Base-by-base conservation (phyloP, 2,888 invertebrate genomes). In the Acleris sparsana region DNA sequence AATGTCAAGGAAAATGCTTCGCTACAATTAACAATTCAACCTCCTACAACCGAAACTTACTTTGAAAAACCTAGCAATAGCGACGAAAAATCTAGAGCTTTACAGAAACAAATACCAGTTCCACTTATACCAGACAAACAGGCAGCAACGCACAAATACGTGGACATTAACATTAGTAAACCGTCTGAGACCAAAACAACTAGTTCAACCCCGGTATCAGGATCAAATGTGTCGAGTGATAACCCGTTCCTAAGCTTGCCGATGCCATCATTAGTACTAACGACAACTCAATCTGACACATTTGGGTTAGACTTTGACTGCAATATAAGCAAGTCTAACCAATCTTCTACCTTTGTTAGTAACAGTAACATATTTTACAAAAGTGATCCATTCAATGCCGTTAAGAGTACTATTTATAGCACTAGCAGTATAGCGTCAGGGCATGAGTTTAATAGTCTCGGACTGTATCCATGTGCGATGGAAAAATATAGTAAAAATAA, bases 381-480 rank as follows among this genome's bases (percentile, higher is more conserved):
- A 80, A 82, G 82, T 70, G 92, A 92, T 73, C 87, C 91, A 57
- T 89, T 91, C 72, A 85, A 80, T 68, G 75, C 84, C 17, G 88
- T 83, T 3, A 92, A 92, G 73, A 92, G 80, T 73, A 82, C 85
- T 33, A 91, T 92, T 75, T 92, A 92, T 67, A 91, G 92, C 70
- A 92, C 91, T 7, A 92, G 92, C 72, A 89, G 79, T 74, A 90
- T 92, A 65, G 83, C 91, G 43, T 84, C 91, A 20, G 85, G 86
- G 22, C 92, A 92, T 69, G 92, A 92, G 70, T 92, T 87, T 68
- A 92, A 91, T 69, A 86, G 84, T 63, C 81, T 92, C 16, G 88
- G 89, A 0, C 80, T 92, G 17, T 92, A 92, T 75, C 92, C 92
- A 2, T 92, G 92, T 75, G 92, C 92, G 2, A 89, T 92, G 84